phyloP scores from a whole-genome alignment of 2,113 vertebrate species.

The Odocoileus virginianus region DNA sequence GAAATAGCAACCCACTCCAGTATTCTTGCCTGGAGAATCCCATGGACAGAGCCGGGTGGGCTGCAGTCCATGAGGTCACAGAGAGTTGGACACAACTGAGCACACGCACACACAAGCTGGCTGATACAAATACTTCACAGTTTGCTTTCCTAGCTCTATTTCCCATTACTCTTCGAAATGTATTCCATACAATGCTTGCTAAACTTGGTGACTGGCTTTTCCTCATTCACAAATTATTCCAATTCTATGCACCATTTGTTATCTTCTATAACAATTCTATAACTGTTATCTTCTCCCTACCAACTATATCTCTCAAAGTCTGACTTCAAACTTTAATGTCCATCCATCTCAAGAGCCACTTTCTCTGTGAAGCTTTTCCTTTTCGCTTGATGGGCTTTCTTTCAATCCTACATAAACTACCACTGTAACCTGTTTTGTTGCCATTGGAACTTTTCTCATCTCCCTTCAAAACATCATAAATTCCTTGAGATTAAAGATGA shows the following conservation, averaged over 20 bases:
- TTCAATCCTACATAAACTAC: background rate
- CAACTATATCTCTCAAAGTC: background rate
- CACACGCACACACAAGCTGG: background rate
- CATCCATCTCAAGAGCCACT: background rate
- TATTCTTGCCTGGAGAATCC: background rate
- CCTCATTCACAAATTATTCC: background rate
- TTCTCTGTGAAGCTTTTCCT: background rate
- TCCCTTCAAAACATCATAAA: background rate
- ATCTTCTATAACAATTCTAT: background rate
- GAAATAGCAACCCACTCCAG: background rate
- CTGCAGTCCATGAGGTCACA: background rate
- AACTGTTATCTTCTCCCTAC: background rate
- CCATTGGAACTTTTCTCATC: background rate
- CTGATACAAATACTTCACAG: background rate
- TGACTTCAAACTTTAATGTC: background rate
- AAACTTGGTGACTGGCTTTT: background rate
- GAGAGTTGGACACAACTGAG: background rate
- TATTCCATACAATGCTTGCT: background rate
- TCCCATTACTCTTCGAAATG: background rate
- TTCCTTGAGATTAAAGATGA: background rate
- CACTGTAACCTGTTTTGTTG: background rate
- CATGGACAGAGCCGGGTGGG: background rate
- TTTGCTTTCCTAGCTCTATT: background rate
- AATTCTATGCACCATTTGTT: background rate
- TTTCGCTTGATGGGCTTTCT: background rate